phyloP scores from a whole-genome alignment of 2,888 invertebrate genomes.

The Xestia rhomboidea region DNA sequence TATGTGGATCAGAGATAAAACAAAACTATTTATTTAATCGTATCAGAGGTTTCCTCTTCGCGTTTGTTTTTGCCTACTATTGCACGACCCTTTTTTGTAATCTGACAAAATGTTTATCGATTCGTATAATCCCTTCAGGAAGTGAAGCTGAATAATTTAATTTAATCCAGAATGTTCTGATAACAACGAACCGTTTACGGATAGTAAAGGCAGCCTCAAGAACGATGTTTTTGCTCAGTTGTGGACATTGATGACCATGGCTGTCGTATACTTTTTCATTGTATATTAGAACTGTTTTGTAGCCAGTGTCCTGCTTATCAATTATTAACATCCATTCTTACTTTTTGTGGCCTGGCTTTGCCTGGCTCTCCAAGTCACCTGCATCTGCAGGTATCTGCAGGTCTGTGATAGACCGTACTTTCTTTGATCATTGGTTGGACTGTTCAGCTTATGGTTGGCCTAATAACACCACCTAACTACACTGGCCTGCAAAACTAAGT shows the following conservation, averaged over 20 bases:
- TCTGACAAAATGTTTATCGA: conserved; percentile 29
- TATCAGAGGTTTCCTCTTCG: conserved; percentile 17
- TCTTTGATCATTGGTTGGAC: not conserved
- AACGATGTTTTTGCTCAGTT: not conserved
- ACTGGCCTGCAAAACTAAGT: no score
- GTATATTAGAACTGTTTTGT: not conserved
- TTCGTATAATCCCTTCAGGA: conserved; percentile 35
- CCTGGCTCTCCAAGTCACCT: not conserved
- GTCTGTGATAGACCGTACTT: not conserved
- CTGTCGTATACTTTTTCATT: not conserved
- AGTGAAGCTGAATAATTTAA: conserved; percentile 34
- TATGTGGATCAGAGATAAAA: conserved; percentile 41
- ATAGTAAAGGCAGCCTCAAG: not conserved
- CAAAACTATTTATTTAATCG: conserved; percentile 50
- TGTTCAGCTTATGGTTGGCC: not conserved
- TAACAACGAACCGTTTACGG: not conserved
- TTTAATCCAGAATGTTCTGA: conserved; percentile 5
- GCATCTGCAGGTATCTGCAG: not conserved
- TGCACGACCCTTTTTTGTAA: conserved; percentile 44
- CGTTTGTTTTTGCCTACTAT: conserved; percentile 21
- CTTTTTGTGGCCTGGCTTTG: not conserved
- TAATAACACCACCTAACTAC: not conserved
- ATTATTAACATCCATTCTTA: not conserved
- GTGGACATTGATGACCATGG: not conserved
- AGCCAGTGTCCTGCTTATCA: not conserved